Evolutionary conservation across 1,140 invertebrate genomes (phyloP).

Genomic region (Cotesia vestalis): DNA sequence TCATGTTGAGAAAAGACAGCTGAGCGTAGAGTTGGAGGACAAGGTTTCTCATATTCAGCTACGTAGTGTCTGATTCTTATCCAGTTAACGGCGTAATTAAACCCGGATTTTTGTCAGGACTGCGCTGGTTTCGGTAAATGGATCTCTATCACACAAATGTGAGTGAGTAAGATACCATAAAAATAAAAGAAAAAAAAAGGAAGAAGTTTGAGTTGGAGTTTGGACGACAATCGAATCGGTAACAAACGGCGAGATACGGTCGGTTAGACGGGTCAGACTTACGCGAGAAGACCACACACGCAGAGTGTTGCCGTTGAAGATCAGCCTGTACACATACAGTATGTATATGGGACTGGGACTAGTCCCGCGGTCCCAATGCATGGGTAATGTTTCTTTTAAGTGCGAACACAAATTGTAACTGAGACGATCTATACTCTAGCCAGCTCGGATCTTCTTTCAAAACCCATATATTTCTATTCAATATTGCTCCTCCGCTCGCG

Average conservation of each 20-base stretch:
- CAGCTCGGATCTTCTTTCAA: slow-evolving; percentile 61
- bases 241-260: slow-evolving; percentile 63
- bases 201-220: slow-evolving; percentile 2
- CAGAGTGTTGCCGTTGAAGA: slow-evolving; percentile 42
- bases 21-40: slow-evolving; percentile 23
- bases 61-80: slow-evolving; percentile 41
- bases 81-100: slow-evolving; percentile 42
- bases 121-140: neutral
- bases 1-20: neutral
- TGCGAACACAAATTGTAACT: slow-evolving; percentile 67
- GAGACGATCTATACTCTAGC: slow-evolving; percentile 54
- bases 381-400: slow-evolving; percentile 66
- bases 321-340: neutral
- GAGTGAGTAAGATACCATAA: no score
- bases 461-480: slow-evolving; percentile 51
- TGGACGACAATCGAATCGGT: slow-evolving; percentile 60
- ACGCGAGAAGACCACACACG: slow-evolving; percentile 58
- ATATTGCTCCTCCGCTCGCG: slow-evolving; percentile 13
- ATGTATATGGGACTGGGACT: slow-evolving; percentile 1
- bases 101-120: slow-evolving; percentile 20
- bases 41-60: slow-evolving; percentile 9
- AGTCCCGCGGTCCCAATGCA: slow-evolving; percentile 34
- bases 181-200: neutral
- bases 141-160: neutral
- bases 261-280: slow-evolving; percentile 15